Evolutionary conservation across 2,113 vertebrate genomes (phyloP).

Genomic region (Macaca fascicularis): DNA sequence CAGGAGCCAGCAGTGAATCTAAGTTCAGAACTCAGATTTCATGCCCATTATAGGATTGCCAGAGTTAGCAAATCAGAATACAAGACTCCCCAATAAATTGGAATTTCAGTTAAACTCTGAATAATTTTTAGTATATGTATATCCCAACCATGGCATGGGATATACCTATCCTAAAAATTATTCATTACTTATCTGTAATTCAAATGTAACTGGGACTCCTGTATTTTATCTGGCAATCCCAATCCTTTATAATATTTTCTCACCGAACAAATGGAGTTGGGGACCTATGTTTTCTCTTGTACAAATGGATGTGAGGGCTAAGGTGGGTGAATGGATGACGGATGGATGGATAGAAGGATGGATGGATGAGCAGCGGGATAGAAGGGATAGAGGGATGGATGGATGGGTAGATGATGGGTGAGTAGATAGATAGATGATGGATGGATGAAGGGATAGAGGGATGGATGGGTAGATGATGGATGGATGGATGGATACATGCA

Average conservation of each 20-base stretch:
- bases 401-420: no score
- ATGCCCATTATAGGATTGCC: background rate
- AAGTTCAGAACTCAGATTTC: constrained; percentile 13
- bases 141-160: background rate
- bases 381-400: background rate
- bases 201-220: background rate
- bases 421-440: no score
- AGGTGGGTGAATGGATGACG: background rate
- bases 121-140: background rate
- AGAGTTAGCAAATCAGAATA: constrained; percentile 5
- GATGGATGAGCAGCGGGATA: background rate
- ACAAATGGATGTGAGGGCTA: background rate
- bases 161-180: constrained; percentile 3
- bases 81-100: background rate
- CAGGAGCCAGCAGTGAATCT: background rate
- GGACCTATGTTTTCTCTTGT: background rate
- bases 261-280: background rate
- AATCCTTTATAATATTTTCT: constrained; percentile 8
- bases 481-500: no score
- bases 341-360: background rate
- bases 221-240: background rate
- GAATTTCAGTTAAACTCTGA: background rate
- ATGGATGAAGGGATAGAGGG: no score
- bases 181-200: background rate
- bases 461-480: no score